Evolutionary conservation across 2,888 invertebrate species (phyloP).

Genomic region (Strigamia crassipes): DNA sequence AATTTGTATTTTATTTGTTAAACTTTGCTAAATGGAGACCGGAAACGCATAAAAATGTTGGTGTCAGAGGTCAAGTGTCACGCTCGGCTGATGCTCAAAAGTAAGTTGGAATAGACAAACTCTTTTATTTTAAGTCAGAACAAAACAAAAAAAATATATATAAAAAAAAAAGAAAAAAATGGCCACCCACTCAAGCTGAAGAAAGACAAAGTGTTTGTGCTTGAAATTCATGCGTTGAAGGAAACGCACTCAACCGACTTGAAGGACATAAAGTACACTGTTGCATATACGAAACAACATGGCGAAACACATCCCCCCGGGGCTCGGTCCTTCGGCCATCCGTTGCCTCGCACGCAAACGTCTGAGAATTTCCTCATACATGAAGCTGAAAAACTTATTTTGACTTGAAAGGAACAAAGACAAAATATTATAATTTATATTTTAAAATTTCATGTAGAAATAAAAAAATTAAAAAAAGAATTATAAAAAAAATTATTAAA

Average conservation of each 20-base stretch:
- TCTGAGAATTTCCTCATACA: conserved; percentile 35
- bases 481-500: neutral
- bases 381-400: neutral
- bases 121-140: conserved; percentile 2
- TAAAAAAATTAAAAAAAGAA: neutral
- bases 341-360: neutral
- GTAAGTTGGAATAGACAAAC: neutral
- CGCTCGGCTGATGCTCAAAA: conserved; percentile 6
- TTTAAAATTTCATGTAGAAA: neutral
- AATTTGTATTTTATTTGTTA: too few relatives aligned
- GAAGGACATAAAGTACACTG: conserved; percentile 32
- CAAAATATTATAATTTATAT: neutral
- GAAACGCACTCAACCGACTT: conserved; percentile 18
- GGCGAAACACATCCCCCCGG: neutral
- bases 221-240: conserved; percentile 24
- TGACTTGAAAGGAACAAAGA: neutral
- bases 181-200: conserved; percentile 20
- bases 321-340: conserved; percentile 15
- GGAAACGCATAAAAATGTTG: neutral
- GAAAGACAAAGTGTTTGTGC: conserved; percentile 29
- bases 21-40: neutral
- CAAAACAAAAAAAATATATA: neutral
- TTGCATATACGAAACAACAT: conserved; percentile 17
- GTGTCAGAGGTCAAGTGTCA: conserved; percentile 2
- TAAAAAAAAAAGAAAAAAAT: neutral